phyloP scores from a whole-genome alignment of 2,797 vertebrate genomes.

The Malacoraja senta region DNA sequence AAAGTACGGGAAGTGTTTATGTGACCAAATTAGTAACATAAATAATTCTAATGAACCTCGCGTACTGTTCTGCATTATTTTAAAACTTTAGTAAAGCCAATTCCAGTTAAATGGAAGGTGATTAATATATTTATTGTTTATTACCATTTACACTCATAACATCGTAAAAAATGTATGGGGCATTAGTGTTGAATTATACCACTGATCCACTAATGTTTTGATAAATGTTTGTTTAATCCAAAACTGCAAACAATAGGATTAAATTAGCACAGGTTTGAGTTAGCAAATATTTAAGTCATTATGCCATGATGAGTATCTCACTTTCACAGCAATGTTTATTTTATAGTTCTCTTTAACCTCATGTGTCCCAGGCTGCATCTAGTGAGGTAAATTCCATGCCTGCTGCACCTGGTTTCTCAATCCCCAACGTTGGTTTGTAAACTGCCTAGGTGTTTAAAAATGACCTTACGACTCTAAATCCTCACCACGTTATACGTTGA shows the following conservation, averaged over 20 bases:
- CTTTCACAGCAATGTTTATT: background rate
- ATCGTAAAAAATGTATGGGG: background rate
- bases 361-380: background rate
- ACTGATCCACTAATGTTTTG: background rate
- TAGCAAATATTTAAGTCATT: background rate
- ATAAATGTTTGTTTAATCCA: background rate
- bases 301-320: background rate
- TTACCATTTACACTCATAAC: background rate
- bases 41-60: background rate
- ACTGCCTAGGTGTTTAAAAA: background rate
- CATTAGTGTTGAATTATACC: slow-evolving; percentile 6
- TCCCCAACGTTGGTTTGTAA: background rate
- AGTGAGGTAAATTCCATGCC: background rate
- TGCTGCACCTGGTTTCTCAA: background rate
- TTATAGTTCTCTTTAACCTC: background rate
- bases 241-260: background rate
- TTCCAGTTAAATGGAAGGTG: background rate
- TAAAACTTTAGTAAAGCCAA: background rate
- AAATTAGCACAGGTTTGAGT: background rate
- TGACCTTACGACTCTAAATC: too few relatives aligned
- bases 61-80: background rate
- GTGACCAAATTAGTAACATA: slow-evolving; percentile 1
- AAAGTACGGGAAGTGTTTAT: background rate
- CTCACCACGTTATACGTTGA: background rate
- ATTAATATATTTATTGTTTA: background rate